Evolutionary conservation across 53 echinoderm and acorn worm species (phyloP), one percentile per base, ranked within the genome.

Genomic region (Echinometra lucunter): DNA sequence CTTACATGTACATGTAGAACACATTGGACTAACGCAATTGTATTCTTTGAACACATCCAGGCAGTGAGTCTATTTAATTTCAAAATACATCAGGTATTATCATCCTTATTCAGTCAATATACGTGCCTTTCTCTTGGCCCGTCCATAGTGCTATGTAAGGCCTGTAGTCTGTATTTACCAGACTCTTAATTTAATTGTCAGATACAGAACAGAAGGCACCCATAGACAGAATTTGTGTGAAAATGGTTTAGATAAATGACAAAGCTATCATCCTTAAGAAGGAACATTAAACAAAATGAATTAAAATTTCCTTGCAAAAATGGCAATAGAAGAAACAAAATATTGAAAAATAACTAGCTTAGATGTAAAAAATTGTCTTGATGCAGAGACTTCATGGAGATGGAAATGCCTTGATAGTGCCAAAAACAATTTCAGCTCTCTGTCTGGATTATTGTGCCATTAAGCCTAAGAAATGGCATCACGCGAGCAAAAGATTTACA

Each of bases 401-500:
- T 45, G 85, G 44, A 85, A n/a, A 4, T 4, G n/a, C 15, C 85
- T 49, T 4, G 6, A 85, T 42, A 81, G 81, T 85, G 27, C 28
- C 6, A 85, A 85, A 83, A 85, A 27, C 49, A 85, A 81, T 47
- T 85, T 28, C 28, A 45, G 37, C 28, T 85, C 49, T 85, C n/a
- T 12, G 49, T 38, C n/a, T 47, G 85, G 85, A 85, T 85, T 85
- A 85, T 49, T 49, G 30, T 53, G 10, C 85, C 85, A 85, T 85
- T 85, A 85, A 49, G 49, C 49, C 53, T n/a, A 85, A 85, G 85
- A 85, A 85, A 85, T 85, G 85, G 85, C 85, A 85, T 85, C 49
- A 85, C 53, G 85, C 9, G 49, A 23, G 85, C 45, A 47, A 10
- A 49, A 45, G 30, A 85, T 85, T 85, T 47, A 40, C 81, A 81